phyloP scores from a whole-genome alignment of 2,888 invertebrate genomes.

The Parascotia fuliginaria region DNA sequence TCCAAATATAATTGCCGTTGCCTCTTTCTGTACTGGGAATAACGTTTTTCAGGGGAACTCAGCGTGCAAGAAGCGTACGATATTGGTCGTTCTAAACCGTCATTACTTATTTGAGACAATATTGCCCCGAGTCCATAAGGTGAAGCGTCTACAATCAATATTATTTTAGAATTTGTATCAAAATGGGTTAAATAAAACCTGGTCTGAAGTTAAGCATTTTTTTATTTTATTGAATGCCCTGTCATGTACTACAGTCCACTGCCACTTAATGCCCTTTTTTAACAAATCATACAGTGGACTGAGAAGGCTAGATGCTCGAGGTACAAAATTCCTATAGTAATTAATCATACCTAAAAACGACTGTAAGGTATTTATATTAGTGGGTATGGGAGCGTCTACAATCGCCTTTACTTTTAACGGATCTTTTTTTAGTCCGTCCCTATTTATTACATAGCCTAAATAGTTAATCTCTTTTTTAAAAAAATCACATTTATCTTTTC shows the following conservation, averaged over 20 bases:
- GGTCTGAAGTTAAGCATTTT: neutral
- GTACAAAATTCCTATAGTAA: constrained; percentile 27
- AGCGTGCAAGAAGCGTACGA: constrained; percentile 1
- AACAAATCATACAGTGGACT: constrained; percentile 26
- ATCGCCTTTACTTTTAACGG: constrained; percentile 26
- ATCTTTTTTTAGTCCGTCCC: constrained; percentile 6
- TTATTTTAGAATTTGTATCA: neutral
- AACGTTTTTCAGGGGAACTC: constrained; percentile 16
- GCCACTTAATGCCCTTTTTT: constrained; percentile 9
- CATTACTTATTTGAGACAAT: neutral
- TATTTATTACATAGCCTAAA: constrained; percentile 15
- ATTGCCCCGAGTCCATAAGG: constrained; percentile 3
- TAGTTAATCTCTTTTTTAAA: constrained; percentile 22
- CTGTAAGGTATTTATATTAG: constrained; percentile 24
- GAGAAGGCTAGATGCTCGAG: constrained; percentile 11
- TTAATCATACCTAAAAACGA: constrained; percentile 38
- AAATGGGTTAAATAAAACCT: constrained; percentile 7
- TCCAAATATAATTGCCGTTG: constrained; percentile 40
- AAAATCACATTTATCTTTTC: constrained; percentile 24
- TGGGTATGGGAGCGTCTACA: constrained; percentile 20
- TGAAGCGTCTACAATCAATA: constrained; percentile 8
- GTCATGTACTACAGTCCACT: neutral
- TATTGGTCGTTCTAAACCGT: constrained; percentile 9
- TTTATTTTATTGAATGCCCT: constrained; percentile 9
- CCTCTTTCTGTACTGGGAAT: constrained; percentile 44